Evolutionary conservation across 2,113 vertebrate genomes (phyloP).

Genomic region (Grammomys surdaster): DNA sequence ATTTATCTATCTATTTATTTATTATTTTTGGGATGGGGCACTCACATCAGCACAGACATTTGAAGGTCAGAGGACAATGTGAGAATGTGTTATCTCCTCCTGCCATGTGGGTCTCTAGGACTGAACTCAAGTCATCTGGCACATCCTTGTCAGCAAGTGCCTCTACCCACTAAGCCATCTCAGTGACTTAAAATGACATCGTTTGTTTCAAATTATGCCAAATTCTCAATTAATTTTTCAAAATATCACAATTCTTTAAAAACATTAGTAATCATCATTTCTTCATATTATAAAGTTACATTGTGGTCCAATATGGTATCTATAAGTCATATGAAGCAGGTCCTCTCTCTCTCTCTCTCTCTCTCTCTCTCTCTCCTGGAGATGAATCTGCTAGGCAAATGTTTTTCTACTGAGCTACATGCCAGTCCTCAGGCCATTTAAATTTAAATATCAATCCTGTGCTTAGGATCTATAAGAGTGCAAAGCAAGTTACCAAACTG

Average conservation of each 20-base stretch:
- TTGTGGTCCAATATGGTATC: background rate
- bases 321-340: background rate
- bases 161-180: background rate
- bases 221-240: conserved; percentile 2
- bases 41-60: background rate
- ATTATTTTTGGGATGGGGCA: background rate
- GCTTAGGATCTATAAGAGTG: background rate
- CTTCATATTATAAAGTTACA: background rate
- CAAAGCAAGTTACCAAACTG: background rate
- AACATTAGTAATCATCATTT: background rate
- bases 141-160: background rate
- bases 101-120: too few relatives aligned
- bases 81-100: background rate
- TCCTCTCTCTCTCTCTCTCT: background rate
- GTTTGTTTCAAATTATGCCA: background rate
- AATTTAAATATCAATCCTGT: background rate
- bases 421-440: background rate
- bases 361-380: background rate
- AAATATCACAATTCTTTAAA: conserved; percentile 51
- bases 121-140: background rate
- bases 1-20: background rate
- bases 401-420: background rate
- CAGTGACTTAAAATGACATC: background rate
- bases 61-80: background rate
- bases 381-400: background rate